Conservation (phyloP, 2,797 vertebrate genomes). For the Tenualosa ilisha region DNA sequence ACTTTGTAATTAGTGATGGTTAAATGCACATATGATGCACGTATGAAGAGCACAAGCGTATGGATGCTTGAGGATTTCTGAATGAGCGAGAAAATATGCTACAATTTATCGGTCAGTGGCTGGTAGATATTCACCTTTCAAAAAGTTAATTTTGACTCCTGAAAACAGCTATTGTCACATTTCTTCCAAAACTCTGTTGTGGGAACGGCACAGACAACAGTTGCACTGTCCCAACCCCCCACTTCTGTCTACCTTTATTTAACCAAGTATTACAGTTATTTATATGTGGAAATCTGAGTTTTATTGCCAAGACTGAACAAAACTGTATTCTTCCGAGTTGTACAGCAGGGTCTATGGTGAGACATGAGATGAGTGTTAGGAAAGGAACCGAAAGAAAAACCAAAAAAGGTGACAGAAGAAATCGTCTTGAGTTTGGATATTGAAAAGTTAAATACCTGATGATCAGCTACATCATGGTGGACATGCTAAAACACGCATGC, state of each 20-base stretch:
- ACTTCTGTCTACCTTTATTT: constrained; percentile 45
- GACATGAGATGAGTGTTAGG: constrained; percentile 23
- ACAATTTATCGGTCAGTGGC: too few relatives aligned
- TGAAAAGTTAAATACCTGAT: constrained; percentile 32
- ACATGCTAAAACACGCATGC: constrained; percentile 42
- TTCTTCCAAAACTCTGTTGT: too few relatives aligned
- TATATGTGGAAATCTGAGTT: constrained; percentile 43
- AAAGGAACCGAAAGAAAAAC: not conserved
- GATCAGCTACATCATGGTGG: constrained; percentile 47
- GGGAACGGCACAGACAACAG: not conserved
- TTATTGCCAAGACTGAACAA: constrained; percentile 53
- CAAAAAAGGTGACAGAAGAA: not conserved
- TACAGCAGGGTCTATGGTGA: constrained; percentile 34
- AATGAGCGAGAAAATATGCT: too few relatives aligned
- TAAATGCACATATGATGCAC: too few relatives aligned
- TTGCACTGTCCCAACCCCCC: not conserved
- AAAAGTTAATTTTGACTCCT: too few relatives aligned
- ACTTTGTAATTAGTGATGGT: too few relatives aligned
- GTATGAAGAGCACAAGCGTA: too few relatives aligned
- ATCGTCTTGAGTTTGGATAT: not conserved
- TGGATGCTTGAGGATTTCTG: too few relatives aligned
- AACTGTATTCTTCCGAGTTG: constrained; percentile 36
- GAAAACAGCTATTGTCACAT: too few relatives aligned
- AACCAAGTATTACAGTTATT: constrained; percentile 48
- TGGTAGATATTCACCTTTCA: too few relatives aligned